A percentile compares a stretch with the other conserved stretches of the same genome.
Evolutionary conservation across 2,888 invertebrate genomes (phyloP).

Genomic region (Morpho achilles): DNA sequence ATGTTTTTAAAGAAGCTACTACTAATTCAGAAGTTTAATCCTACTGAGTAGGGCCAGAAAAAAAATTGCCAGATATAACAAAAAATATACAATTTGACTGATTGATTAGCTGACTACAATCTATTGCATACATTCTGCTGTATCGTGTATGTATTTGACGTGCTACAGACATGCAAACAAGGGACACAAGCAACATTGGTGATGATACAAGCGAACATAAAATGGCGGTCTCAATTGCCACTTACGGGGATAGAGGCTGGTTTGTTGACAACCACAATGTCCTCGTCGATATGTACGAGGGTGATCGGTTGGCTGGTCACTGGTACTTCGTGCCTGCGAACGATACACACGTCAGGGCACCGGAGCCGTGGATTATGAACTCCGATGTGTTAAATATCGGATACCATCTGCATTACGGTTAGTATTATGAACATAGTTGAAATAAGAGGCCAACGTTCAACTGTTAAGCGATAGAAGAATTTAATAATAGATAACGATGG

Average conservation of each 20-base stretch:
- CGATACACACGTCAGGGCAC: conserved; percentile 73
- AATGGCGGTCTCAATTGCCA: conserved; percentile 91
- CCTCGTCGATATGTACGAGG: conserved; percentile 98
- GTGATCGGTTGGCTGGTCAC: conserved; percentile 97
- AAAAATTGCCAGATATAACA: no score
- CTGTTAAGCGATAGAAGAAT: no score
- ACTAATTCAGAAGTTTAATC: no score
- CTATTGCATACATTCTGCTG: no score
- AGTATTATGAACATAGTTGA: neutral
- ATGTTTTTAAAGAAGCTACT: no score
- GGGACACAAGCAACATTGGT: conserved; percentile 54
- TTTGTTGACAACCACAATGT: conserved; percentile 99
- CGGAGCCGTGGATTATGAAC: conserved; percentile 20
- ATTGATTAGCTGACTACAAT: no score
- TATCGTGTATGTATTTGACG: conserved; percentile 4
- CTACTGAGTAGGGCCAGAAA: no score
- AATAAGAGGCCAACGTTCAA: neutral
- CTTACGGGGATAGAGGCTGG: conserved; percentile 99
- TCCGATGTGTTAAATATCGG: conserved; percentile 7
- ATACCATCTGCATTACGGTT: conserved; percentile 13
- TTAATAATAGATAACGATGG: no score
- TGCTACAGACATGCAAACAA: conserved; percentile 22
- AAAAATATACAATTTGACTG: no score
- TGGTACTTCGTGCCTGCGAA: conserved; percentile 98
- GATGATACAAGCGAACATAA: conserved; percentile 86